Evolutionary conservation across 1,140 invertebrate species (phyloP).

Genomic region (Lamellibrachia luymesi): DNA sequence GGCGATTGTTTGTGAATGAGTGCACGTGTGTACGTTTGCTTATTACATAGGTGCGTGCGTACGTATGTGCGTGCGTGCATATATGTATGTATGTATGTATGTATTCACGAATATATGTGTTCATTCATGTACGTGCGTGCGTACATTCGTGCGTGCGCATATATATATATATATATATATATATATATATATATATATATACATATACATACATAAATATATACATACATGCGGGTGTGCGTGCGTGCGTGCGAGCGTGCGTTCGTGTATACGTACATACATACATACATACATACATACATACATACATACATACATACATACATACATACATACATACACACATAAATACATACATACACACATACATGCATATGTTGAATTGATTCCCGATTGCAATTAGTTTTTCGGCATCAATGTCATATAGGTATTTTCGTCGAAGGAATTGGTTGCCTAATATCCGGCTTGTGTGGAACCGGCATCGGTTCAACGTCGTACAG

Average conservation of each 20-base stretch:
- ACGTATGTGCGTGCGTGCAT: neutral
- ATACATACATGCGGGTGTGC: neutral
- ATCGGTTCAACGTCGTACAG: too few species aligned
- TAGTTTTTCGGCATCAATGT: too few species aligned
- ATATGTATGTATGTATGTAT: too few species aligned
- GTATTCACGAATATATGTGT: too few species aligned
- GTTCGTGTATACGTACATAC: neutral
- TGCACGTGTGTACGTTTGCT: too few species aligned
- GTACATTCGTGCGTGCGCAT: neutral
- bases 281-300: too few species aligned
- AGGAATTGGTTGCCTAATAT: too few species aligned
- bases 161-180: constrained; percentile 6
- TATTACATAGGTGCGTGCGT: neutral
- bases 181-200: constrained; percentile 13
- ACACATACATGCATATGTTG: neutral
- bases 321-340: neutral
- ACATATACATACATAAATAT: neutral
- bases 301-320: too few species aligned
- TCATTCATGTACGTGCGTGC: neutral
- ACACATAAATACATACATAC: neutral
- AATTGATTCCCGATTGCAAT: neutral
- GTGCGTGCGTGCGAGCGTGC: neutral
- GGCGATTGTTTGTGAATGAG: too few species aligned
- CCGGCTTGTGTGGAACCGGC: too few species aligned
- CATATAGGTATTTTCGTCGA: too few species aligned